Evolutionary conservation across 2,888 invertebrate genomes (phyloP), one percentile per base, ranked within the genome.

Genomic region (Agrotis clavis): DNA sequence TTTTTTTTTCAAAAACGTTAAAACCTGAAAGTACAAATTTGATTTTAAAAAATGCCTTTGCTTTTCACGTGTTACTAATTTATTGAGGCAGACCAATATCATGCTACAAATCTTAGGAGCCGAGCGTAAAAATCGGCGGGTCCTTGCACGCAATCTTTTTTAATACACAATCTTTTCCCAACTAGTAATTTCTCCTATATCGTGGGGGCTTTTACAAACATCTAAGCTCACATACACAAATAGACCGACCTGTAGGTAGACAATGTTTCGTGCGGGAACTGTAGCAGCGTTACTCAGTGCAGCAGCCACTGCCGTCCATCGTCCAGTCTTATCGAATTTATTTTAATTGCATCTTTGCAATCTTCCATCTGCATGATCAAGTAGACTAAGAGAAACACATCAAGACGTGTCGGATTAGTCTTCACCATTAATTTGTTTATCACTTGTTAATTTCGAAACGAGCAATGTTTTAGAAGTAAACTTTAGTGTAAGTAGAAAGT

Each of bases 401-500:
- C 19, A 62, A 21, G 53, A 61, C 21, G 45, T 65, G 48, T 16
- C 13, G 51, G 60, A 80, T 77, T 71, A 69, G 57, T 61, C 45
- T 53, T 50, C 25, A 47, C 48, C 56, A 25, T 81, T 67, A 67
- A 69, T 79, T 75, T 73, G 41, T 75, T 66, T 73, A 57, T 57
- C 9, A 76, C 81, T 78, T 71, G 66, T 68, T 68, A 62, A 71
- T 75, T 57, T 25, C 25, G n/a, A 53, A 67, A 57, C 51, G 21
- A 69, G 66, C 61, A 65, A 60, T 67, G 51, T 51, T 64, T 67
- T 67, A 56, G 47, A 60, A 68, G 53, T 21, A n/a, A 61, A 21
- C 50, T 57, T 51, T 25, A 63, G 64, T 69, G 59, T 67, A 53
- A 9, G 60, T 77, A 72, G 81, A 81, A 81, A 81, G 82, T 78